A percentile compares a stretch with the other conserved stretches of the same genome.
Evolutionary conservation across 2,888 invertebrate species (phyloP).

Genomic region (Mythimna vitellina): DNA sequence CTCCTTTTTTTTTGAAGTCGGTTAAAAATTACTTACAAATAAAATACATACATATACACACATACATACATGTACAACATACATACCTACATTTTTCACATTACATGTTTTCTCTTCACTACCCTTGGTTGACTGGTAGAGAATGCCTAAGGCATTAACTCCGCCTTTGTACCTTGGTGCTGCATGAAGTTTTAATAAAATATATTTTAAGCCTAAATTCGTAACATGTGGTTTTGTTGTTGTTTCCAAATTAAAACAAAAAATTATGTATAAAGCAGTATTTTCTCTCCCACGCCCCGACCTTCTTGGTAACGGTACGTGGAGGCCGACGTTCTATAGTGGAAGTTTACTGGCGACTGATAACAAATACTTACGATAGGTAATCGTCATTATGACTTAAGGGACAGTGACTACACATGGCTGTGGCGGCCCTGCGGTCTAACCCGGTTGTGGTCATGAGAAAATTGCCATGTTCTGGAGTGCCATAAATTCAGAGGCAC

Average conservation of each 20-base stretch:
- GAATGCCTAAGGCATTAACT: too few relatives aligned
- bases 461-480: not conserved
- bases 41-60: too few relatives aligned
- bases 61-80: too few relatives aligned
- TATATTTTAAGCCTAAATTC: too few relatives aligned
- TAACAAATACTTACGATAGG: constrained; percentile 18
- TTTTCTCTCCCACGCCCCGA: constrained; percentile 40
- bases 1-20: too few relatives aligned
- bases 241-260: constrained; percentile 24
- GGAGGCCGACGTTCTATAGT: constrained; percentile 55
- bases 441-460: not conserved
- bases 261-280: constrained; percentile 24
- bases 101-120: too few relatives aligned
- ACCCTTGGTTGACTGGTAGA: too few relatives aligned
- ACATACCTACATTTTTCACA: too few relatives aligned
- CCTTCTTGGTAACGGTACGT: constrained; percentile 28
- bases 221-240: not conserved
- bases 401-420: too few relatives aligned
- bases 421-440: not conserved
- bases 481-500: not conserved
- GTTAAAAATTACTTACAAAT: too few relatives aligned
- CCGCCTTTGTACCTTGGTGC: too few relatives aligned
- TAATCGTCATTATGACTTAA: not conserved
- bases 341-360: constrained; percentile 43
- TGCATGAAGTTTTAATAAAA: too few relatives aligned